These are phyloP conservation scores for Seriola quinqueradiata DNA, from an alignment of 2,113 vertebrate species.

Conservation along the genomic window DNA sequence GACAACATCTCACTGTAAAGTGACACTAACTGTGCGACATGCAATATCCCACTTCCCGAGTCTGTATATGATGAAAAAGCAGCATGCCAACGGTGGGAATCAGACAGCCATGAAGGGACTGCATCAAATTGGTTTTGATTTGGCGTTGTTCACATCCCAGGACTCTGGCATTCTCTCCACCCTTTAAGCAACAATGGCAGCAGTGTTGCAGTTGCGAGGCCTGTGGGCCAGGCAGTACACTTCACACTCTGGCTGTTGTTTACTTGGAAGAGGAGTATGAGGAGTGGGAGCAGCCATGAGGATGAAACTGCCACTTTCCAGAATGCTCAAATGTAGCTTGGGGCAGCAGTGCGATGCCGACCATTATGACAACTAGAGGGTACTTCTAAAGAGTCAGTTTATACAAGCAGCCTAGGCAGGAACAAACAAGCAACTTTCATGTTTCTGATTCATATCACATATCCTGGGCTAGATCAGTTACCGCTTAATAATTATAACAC, in stretches of 20 bases:
- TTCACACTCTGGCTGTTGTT: constrained; percentile 71
- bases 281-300: constrained; percentile 50
- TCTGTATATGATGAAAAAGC: constrained; percentile 6
- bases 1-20: neutral
- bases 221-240: constrained; percentile 47
- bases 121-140: constrained; percentile 65
- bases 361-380: constrained; percentile 10
- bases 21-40: neutral
- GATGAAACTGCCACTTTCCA: constrained; percentile 35
- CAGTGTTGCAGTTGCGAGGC: constrained; percentile 63
- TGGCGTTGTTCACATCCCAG: constrained; percentile 48
- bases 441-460: constrained; percentile 4
- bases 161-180: constrained; percentile 56
- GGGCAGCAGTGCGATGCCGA: neutral
- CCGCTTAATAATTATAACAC: neutral
- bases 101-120: constrained; percentile 44
- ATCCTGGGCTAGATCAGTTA: neutral
- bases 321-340: constrained; percentile 22
- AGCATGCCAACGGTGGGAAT: constrained; percentile 13
- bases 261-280: constrained; percentile 66
- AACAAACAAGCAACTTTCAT: constrained; percentile 29
- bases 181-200: constrained; percentile 70
- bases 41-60: neutral
- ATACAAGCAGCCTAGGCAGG: neutral
- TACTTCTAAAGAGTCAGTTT: neutral